Percentiles rank a stretch among this genome's conserved stretches.
phyloP scores from a whole-genome alignment of 1,140 invertebrate genomes.

The Drosophila guanche region DNA sequence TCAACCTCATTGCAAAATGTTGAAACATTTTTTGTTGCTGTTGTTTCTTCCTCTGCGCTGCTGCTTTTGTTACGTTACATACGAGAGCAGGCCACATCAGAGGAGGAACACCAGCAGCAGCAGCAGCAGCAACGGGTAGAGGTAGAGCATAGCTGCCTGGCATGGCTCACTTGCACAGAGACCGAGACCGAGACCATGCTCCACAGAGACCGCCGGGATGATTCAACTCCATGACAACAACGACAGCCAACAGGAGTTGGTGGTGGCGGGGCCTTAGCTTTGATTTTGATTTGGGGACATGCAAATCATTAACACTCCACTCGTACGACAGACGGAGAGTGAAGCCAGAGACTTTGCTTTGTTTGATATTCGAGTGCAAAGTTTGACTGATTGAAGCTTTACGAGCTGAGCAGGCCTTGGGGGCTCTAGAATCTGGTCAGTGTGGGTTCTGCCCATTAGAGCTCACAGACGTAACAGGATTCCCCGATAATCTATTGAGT shows the following conservation, averaged over 20 bases:
- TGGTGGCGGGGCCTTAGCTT: background rate
- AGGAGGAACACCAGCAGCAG: no score
- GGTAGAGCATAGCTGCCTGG: no score
- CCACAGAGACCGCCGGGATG: slow-evolving; percentile 43
- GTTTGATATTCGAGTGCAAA: slow-evolving; percentile 34
- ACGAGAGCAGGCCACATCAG: background rate
- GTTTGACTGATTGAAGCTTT: no score
- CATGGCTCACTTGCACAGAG: no score
- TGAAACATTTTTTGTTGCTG: slow-evolving; percentile 3
- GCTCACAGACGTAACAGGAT: no score
- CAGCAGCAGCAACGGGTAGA: background rate
- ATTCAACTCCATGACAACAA: slow-evolving; percentile 48
- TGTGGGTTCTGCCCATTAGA: no score
- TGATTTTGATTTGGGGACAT: slow-evolving; percentile 40
- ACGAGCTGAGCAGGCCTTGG: no score
- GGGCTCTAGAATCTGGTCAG: no score
- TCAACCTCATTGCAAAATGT: slow-evolving; percentile 39
- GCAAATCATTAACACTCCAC: slow-evolving; percentile 44
- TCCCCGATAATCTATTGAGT: no score
- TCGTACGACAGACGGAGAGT: slow-evolving; percentile 5
- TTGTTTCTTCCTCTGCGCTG: slow-evolving; percentile 2
- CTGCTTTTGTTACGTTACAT: slow-evolving; percentile 31
- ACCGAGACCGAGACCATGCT: slow-evolving; percentile 12
- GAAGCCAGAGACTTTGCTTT: slow-evolving; percentile 7
- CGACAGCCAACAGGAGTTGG: slow-evolving; percentile 1